phyloP scores from a whole-genome alignment of 2,113 vertebrate genomes.

The Bubo bubo region DNA sequence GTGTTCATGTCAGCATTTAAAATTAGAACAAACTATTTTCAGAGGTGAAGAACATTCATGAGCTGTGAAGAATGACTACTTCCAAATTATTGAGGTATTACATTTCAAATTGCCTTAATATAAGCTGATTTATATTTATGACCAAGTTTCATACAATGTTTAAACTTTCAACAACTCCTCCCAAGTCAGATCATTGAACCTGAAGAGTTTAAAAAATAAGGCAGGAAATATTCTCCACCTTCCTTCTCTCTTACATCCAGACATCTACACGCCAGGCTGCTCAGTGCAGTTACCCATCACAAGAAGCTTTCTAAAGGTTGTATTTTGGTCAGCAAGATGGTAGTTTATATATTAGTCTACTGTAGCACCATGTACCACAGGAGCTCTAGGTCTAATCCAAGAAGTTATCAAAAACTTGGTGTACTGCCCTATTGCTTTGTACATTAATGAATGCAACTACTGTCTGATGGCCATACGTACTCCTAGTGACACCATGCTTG shows the following conservation, averaged over 20 bases:
- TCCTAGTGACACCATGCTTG: no score
- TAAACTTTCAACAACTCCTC: slow-evolving; percentile 31
- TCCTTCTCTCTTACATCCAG: not conserved
- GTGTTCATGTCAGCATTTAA: not conserved
- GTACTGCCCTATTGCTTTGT: fast-evolving
- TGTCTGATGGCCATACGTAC: not conserved
- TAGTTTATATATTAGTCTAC: not conserved
- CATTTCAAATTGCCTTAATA: slow-evolving; percentile 33
- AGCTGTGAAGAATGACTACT: slow-evolving; percentile 35
- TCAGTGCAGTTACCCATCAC: not conserved
- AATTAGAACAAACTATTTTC: slow-evolving; percentile 33
- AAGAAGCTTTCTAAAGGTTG: not conserved
- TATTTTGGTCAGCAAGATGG: not conserved
- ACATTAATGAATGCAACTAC: not conserved
- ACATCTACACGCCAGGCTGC: not conserved
- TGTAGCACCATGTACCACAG: fast-evolving
- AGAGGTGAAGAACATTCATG: slow-evolving; percentile 33
- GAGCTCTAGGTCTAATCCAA: not conserved
- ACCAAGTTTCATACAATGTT: not conserved
- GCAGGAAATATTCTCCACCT: not conserved
- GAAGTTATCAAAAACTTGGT: not conserved
- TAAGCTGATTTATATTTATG: slow-evolving; percentile 37
- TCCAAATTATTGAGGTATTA: slow-evolving; percentile 48
- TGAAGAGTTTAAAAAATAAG: not conserved
- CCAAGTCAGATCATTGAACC: not conserved